Conservation (phyloP, 2,888 invertebrate genomes). For the Amblyteles armatorius region DNA sequence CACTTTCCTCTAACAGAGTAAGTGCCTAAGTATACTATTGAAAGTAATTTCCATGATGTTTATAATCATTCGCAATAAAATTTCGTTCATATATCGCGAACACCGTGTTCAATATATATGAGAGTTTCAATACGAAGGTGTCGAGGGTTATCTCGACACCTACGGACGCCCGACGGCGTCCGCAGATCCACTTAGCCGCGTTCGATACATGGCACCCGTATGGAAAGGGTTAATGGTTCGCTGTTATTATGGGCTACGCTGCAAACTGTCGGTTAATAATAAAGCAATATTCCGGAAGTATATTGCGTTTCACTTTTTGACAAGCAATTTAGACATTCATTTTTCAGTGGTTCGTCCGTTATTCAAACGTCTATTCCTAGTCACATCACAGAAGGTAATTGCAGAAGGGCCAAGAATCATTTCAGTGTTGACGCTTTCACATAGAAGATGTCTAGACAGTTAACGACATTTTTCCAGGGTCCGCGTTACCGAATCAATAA, state of each 20-base stretch:
- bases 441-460: constrained; percentile 1
- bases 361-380: neutral
- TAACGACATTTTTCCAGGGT: neutral
- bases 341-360: neutral
- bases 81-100: no score
- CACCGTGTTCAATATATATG: no score
- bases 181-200: no score
- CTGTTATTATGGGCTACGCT: neutral
- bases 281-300: neutral
- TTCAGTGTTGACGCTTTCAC: neutral
- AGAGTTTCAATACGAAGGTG: no score
- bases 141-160: no score
- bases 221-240: neutral
- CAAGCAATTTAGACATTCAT: neutral
- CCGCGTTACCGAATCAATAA: constrained; percentile 15
- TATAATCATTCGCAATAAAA: no score
- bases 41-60: no score
- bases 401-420: neutral
- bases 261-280: neutral
- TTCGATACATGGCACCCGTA: no score
- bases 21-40: no score
- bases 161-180: no score
- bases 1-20: no score
- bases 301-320: neutral
- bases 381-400: neutral